Percentiles rank a stretch among this genome's conserved stretches.
phyloP scores from a whole-genome alignment of 2,113 vertebrate species.

The Syngnathus typhle region DNA sequence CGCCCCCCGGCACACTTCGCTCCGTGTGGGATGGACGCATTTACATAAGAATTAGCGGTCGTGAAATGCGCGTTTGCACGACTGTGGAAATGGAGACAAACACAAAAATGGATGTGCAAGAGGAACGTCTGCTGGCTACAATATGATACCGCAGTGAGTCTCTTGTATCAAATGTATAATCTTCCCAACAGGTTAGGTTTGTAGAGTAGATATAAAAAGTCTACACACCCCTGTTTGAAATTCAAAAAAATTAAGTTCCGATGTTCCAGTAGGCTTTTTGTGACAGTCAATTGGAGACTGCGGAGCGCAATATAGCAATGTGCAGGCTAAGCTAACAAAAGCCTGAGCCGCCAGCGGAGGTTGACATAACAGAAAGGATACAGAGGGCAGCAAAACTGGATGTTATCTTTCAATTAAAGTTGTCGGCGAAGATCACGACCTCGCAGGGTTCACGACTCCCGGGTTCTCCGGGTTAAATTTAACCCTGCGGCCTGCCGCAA shows the following conservation, averaged over 20 bases:
- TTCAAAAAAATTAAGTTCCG: no score
- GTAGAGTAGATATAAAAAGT: no score
- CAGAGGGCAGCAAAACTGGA: background rate
- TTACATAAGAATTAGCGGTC: constrained; percentile 37
- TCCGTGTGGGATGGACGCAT: constrained; percentile 18
- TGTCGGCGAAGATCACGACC: constrained; percentile 4
- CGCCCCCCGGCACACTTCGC: constrained; percentile 5
- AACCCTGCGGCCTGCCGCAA: constrained; percentile 1
- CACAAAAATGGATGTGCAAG: no score
- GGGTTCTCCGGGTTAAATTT: constrained; percentile 8
- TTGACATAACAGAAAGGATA: background rate
- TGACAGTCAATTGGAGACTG: constrained; percentile 19
- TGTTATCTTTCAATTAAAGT: background rate
- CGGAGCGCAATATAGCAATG: background rate
- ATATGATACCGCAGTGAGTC: no score
- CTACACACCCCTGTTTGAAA: no score
- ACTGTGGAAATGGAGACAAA: no score
- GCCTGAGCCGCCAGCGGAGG: background rate
- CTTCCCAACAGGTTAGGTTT: background rate
- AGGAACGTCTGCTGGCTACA: no score
- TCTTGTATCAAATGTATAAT: no score
- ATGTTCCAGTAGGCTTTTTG: no score
- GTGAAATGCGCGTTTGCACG: constrained; percentile 15
- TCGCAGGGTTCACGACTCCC: background rate
- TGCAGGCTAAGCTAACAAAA: background rate